Base-by-base conservation (phyloP, 2,888 invertebrate species). In the Romanomermis culicivorax region DNA sequence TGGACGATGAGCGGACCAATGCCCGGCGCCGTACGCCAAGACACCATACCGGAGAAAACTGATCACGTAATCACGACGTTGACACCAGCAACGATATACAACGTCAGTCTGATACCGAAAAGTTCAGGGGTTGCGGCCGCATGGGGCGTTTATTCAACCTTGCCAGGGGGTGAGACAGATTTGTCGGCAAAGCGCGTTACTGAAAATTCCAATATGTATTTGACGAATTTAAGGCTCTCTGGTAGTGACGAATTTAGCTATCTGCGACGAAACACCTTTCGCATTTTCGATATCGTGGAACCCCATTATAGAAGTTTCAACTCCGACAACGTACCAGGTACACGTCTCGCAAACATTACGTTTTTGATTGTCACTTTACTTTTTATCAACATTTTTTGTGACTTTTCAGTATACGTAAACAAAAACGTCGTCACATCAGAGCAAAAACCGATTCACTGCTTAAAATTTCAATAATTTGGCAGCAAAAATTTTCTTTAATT, bases 231-330 rank as follows among this genome's bases (percentile, higher is more conserved):
- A 4, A 52, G 52, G 30, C 25, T 20, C 29, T 7, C 50, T 64
- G 58, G 58, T 64, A 36, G 67, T 66, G 49, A 60, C 61, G 55
- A 64, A 67, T 56, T 59, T 68, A 42, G 62, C 63, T 42, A 63
- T 65, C 55, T 68, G 68, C 57, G 65, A 68, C 56, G 58, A 61
- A 56, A 68, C 68, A 17, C 60, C 64, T 53, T 62, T 61, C 55
- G 67, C 68, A 29, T 62, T 64, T 27, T 64, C 66, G 7, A 61
- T 68, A 60, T 65, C 64, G 45, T 68, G 66, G 67, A 64, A 65
- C 36, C 65, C 66, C 17, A 62, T 65, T 11, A 63, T 64, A 42
- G 57, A 62, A 54, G 57, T 64, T 53, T 25, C 29, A 59, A 65
- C 65, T 27, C n/a, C n/a, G n/a, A 58, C 62, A 2, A 61, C 66